phyloP scores from a whole-genome alignment of 1,140 invertebrate species.

The Euura saliciscinereae region DNA sequence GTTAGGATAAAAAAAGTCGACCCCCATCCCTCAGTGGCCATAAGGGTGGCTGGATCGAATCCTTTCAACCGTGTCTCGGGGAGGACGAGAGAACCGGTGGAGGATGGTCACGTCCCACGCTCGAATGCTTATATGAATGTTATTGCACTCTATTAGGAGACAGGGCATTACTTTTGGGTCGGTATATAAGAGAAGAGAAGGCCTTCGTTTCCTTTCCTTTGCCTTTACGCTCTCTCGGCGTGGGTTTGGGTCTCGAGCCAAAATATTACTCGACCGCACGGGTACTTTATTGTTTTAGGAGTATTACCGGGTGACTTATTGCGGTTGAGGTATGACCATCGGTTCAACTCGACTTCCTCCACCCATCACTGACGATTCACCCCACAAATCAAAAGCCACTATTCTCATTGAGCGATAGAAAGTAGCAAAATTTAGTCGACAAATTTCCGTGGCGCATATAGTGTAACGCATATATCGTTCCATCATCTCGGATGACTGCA shows the following conservation, averaged over 20 bases:
- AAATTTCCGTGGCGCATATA: no score
- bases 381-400: neutral
- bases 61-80: no score
- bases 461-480: slow-evolving; percentile 24
- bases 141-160: slow-evolving; percentile 15
- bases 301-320: slow-evolving; percentile 9
- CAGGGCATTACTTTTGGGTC: slow-evolving; percentile 13
- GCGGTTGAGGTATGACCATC: neutral
- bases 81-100: slow-evolving; percentile 3
- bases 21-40: no score
- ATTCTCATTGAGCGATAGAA: no score
- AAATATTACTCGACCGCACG: neutral
- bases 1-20: no score
- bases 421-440: no score
- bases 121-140: slow-evolving; percentile 9
- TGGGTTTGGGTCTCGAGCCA: neutral
- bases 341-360: neutral
- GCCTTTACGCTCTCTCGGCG: neutral
- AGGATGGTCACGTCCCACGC: neutral
- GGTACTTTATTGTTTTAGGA: slow-evolving; percentile 14
- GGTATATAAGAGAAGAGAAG: neutral
- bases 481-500: slow-evolving; percentile 38
- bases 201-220: neutral
- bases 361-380: neutral
- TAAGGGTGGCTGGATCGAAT: no score